Evolutionary conservation across 1,140 invertebrate species (phyloP).

Genomic region (Aphaenogaster ashmeadi): DNA sequence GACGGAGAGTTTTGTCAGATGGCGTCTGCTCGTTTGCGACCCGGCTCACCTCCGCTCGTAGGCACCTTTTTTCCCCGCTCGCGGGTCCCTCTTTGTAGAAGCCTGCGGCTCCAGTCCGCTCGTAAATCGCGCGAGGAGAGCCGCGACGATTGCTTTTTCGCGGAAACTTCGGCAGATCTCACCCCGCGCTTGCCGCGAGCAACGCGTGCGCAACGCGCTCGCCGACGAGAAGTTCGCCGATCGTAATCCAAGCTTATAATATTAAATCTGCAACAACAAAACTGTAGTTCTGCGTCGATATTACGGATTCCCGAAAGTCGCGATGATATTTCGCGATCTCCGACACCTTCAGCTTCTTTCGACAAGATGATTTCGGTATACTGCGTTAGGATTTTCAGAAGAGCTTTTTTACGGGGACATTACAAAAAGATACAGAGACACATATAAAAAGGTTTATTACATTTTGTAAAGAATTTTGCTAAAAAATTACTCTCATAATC

Average conservation of each 20-base stretch:
- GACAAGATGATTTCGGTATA: not conserved
- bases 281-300: constrained; percentile 1
- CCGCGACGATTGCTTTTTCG: constrained; percentile 25
- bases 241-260: constrained; percentile 52
- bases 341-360: not conserved
- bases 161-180: constrained; percentile 36
- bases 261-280: constrained; percentile 34
- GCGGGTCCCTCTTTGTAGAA: not conserved
- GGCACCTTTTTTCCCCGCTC: not conserved
- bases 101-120: not conserved
- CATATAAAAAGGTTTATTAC: not conserved
- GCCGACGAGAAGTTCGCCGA: not conserved
- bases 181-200: not conserved
- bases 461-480: not conserved
- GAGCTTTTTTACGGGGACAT: not conserved
- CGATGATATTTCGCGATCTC: constrained; percentile 31
- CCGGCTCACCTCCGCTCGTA: not conserved
- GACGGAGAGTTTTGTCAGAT: constrained; percentile 27
- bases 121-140: constrained; percentile 26
- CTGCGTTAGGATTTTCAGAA: not conserved
- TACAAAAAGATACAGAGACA: not conserved
- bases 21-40: constrained; percentile 19
- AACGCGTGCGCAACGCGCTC: constrained; percentile 5
- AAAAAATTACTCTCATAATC: not conserved
- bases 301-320: constrained; percentile 42